phyloP scores from a whole-genome alignment of 2,888 invertebrate species.

The Cecidostiba fungosa region DNA sequence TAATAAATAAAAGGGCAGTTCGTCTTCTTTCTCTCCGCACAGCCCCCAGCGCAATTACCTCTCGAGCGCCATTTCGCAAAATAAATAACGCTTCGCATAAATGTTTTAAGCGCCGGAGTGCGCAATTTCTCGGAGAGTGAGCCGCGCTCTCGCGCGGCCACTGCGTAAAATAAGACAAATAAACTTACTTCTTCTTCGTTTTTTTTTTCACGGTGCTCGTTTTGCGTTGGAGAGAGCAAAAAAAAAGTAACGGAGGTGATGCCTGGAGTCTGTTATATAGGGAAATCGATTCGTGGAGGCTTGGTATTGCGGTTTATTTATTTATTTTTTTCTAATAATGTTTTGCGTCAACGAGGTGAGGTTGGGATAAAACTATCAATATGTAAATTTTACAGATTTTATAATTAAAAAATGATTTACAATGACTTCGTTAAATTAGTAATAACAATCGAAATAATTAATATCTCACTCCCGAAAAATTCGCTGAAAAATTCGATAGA shows the following conservation, averaged over 20 bases:
- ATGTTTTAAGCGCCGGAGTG: constrained; percentile 47
- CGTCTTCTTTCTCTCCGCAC: constrained; percentile 37
- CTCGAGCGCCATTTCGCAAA: constrained; percentile 46
- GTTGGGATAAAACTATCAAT: too few relatives aligned
- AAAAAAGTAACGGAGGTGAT: not conserved
- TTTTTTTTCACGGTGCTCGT: not conserved
- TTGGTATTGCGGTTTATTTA: not conserved
- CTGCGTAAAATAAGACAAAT: constrained; percentile 45
- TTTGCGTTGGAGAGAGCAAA: not conserved
- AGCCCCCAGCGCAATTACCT: not conserved
- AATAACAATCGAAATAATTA: too few relatives aligned
- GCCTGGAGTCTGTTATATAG: not conserved
- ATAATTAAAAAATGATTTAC: too few relatives aligned
- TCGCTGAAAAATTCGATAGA: not conserved
- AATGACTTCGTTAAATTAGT: too few relatives aligned
- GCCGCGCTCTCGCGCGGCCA: not conserved
- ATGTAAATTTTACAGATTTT: too few relatives aligned
- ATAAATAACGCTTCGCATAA: constrained; percentile 58
- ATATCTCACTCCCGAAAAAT: not conserved
- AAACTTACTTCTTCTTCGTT: not conserved
- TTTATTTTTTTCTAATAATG: too few relatives aligned
- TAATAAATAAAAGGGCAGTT: constrained; percentile 56
- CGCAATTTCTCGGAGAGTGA: constrained; percentile 42
- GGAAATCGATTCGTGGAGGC: not conserved
- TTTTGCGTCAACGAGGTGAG: too few relatives aligned